phyloP scores from a whole-genome alignment of 2,113 vertebrate genomes.

The Cinclus cinclus region DNA sequence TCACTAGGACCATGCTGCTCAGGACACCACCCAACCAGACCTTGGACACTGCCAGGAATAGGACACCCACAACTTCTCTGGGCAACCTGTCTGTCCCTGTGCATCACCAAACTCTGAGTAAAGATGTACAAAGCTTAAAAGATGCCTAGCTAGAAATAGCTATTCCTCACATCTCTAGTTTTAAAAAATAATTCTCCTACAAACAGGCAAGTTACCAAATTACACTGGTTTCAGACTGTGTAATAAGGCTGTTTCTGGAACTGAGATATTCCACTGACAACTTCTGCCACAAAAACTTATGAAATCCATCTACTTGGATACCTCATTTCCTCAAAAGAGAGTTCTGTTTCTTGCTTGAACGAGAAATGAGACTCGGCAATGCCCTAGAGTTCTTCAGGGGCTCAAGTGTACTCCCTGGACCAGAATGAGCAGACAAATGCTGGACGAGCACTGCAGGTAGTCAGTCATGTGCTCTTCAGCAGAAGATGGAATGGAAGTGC shows the following conservation, averaged over 20 bases:
- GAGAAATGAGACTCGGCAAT: background rate
- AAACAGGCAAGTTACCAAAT: background rate
- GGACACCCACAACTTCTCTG: background rate
- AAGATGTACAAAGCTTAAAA: background rate
- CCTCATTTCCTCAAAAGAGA: background rate
- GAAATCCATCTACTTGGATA: background rate
- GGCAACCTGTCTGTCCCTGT: background rate
- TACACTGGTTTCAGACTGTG: background rate
- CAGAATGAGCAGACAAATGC: background rate
- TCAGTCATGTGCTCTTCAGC: background rate
- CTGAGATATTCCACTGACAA: background rate
- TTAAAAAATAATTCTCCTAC: background rate
- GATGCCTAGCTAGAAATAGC: background rate
- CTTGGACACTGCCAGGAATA: too few relatives aligned
- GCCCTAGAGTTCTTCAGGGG: background rate
- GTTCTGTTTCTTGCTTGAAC: background rate
- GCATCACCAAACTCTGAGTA: background rate
- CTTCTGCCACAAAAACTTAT: background rate
- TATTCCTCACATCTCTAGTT: background rate
- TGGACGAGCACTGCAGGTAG: background rate
- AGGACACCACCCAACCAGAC: background rate
- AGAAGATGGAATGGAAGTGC: background rate
- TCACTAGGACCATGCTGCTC: background rate
- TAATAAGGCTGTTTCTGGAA: background rate
- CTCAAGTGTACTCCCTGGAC: background rate